These are phyloP conservation scores for Tachyglossus aculeatus DNA, from an alignment of 2,797 vertebrate genomes.

Conservation along the genomic window DNA sequence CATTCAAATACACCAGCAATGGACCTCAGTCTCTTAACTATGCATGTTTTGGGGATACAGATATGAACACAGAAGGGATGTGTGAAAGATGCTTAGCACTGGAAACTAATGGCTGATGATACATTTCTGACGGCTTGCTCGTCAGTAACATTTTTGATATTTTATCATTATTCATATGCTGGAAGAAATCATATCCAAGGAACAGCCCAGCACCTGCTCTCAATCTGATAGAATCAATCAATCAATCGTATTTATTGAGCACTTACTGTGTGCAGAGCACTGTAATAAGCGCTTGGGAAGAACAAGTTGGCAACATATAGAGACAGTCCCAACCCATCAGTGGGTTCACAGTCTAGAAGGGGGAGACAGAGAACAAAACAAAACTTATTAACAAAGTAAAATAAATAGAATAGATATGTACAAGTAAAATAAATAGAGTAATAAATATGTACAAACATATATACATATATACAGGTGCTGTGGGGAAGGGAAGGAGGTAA, in stretches of 20 bases:
- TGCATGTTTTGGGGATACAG: background rate
- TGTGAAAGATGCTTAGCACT: background rate
- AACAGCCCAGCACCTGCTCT: background rate
- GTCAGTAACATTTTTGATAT: background rate
- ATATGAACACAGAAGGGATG: background rate
- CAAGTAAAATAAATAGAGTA: background rate
- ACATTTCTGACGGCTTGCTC: constrained; percentile 11
- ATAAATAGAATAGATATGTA: too few species aligned
- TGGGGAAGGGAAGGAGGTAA: too few species aligned
- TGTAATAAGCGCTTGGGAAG: too few species aligned
- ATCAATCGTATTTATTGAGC: too few species aligned
- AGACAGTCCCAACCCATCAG: too few species aligned
- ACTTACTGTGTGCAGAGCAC: too few species aligned
- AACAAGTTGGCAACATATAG: too few species aligned
- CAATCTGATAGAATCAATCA: background rate
- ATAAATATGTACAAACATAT: too few species aligned
- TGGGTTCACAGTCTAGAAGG: too few species aligned
- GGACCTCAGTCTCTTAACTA: background rate
- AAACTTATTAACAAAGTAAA: background rate
- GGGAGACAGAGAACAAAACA: constrained; percentile 4
- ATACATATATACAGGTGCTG: too few species aligned
- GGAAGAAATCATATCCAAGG: constrained; percentile 1
- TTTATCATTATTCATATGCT: background rate
- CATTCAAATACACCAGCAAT: background rate
- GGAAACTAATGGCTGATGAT: background rate